Conservation (phyloP, 2,888 invertebrate species). For the Ferrisia virgata region DNA sequence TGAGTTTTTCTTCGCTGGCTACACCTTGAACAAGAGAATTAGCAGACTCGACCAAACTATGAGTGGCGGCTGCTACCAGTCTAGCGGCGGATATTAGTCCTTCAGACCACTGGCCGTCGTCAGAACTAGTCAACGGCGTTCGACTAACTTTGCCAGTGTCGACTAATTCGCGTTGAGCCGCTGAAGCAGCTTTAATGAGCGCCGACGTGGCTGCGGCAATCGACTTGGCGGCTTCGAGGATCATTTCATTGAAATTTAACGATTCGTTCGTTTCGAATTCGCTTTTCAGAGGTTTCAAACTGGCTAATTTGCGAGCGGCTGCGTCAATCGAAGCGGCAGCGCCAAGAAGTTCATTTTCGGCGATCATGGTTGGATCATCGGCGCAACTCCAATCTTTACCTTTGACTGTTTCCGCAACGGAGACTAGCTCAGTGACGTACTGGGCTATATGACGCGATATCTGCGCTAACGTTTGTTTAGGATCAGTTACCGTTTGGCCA, state of each 20-base stretch:
- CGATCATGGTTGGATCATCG: conserved; percentile 95
- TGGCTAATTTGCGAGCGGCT: conserved; percentile 91
- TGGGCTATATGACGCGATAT: conserved; percentile 87
- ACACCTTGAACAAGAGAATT: conserved; percentile 92
- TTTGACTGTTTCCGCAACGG: conserved; percentile 85
- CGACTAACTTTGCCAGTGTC: conserved; percentile 80
- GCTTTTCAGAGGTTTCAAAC: conserved; percentile 78
- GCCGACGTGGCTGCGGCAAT: conserved; percentile 97
- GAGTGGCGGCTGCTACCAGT: conserved; percentile 94
- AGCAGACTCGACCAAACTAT: conserved; percentile 95
- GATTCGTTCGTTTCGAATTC: conserved; percentile 86
- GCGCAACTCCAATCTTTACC: conserved; percentile 63
- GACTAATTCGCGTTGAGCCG: conserved; percentile 93
- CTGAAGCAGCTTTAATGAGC: conserved; percentile 91
- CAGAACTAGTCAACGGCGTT: conserved; percentile 78
- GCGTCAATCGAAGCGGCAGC: conserved; percentile 95
- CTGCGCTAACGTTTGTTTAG: conserved; percentile 69
- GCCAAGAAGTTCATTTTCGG: conserved; percentile 93
- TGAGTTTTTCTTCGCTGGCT: conserved; percentile 90
- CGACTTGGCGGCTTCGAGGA: conserved; percentile 94
- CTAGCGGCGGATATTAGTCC: conserved; percentile 93
- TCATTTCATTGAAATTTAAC: conserved; percentile 98
- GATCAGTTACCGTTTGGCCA: conserved; percentile 69
- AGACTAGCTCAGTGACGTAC: conserved; percentile 87
- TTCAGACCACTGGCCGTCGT: conserved; percentile 98